phyloP scores from a whole-genome alignment of 2,888 invertebrate species.

The Oscheius sp. region DNA sequence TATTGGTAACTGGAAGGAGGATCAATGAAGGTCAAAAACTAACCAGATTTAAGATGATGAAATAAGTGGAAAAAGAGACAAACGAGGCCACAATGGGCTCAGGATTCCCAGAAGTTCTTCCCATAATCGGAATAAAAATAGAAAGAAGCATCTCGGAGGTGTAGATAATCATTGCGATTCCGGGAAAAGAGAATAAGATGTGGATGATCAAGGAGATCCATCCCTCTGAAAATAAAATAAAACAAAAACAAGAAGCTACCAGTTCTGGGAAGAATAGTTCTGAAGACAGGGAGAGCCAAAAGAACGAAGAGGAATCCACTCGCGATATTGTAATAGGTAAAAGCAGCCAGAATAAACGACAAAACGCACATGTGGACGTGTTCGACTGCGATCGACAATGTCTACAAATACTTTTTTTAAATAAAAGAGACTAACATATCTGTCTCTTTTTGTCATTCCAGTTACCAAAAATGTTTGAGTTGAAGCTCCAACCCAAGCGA shows the following conservation, averaged over 20 bases:
- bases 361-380: slow-evolving; percentile 37
- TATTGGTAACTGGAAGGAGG: slow-evolving; percentile 2
- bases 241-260: background rate
- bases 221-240: slow-evolving; percentile 1
- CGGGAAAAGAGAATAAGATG: slow-evolving; percentile 43
- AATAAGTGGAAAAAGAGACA: slow-evolving; percentile 42
- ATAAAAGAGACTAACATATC: too few relatives aligned
- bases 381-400: slow-evolving; percentile 30
- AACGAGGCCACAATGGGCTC: slow-evolving; percentile 51
- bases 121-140: slow-evolving; percentile 60
- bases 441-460: slow-evolving; percentile 29
- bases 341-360: slow-evolving; percentile 33
- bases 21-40: background rate
- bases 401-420: too few relatives aligned
- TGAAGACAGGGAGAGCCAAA: slow-evolving; percentile 37
- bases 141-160: slow-evolving; percentile 51
- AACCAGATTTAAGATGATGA: slow-evolving; percentile 43
- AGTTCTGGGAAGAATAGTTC: background rate
- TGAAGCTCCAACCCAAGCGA: slow-evolving; percentile 44
- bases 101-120: slow-evolving; percentile 51
- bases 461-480: slow-evolving; percentile 38
- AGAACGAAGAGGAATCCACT: slow-evolving; percentile 54
- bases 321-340: slow-evolving; percentile 55
- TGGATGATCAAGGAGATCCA: slow-evolving; percentile 31
- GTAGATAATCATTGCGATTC: slow-evolving; percentile 49